phyloP scores from a whole-genome alignment of 2,797 vertebrate genomes.

The Anguilla megastoma region DNA sequence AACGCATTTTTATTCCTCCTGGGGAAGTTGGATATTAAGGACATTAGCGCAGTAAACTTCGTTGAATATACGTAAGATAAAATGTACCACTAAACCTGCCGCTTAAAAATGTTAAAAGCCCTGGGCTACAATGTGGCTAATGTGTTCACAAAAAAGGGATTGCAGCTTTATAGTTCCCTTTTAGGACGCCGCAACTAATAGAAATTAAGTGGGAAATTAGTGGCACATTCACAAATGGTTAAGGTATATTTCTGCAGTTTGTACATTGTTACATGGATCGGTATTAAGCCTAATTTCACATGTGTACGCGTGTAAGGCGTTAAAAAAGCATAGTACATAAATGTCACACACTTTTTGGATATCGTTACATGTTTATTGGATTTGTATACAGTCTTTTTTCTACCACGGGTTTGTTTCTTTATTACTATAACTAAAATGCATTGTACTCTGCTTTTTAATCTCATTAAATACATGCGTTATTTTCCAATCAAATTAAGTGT shows the following conservation, averaged over 20 bases:
- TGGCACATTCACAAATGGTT: background rate
- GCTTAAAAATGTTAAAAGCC: background rate
- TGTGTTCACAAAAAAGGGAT: background rate
- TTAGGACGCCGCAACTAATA: background rate
- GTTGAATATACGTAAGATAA: background rate
- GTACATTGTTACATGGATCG: background rate
- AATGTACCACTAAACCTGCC: background rate
- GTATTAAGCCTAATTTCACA: background rate
- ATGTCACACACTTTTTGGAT: background rate
- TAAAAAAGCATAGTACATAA: background rate
- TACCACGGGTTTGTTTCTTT: constrained; percentile 3
- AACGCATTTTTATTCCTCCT: background rate
- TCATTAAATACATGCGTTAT: constrained; percentile 15
- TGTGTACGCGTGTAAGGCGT: background rate
- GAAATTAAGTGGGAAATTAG: background rate
- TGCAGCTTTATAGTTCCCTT: background rate
- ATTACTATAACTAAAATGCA: background rate
- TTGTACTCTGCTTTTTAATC: constrained; percentile 7
- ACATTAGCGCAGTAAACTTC: background rate
- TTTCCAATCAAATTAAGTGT: constrained; percentile 13
- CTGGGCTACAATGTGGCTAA: background rate
- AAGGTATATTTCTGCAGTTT: background rate
- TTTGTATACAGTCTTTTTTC: constrained; percentile 5
- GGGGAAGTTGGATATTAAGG: background rate
- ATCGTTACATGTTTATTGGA: background rate